These are phyloP conservation scores for Microcebus ravelobensis DNA, from an alignment of 2,113 vertebrate species.

Conservation along the genomic window DNA sequence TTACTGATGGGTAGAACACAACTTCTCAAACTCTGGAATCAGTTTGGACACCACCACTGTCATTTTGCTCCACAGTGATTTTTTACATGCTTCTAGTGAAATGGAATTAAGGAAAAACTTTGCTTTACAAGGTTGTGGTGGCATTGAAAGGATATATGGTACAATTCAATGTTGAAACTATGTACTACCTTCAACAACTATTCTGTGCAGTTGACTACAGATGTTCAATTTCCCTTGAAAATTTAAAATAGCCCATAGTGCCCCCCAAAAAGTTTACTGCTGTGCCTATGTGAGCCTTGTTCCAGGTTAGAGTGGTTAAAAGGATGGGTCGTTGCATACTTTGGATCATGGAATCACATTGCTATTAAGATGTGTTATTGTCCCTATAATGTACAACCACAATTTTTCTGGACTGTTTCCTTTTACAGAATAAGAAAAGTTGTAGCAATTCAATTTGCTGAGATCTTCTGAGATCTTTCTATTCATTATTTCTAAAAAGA, in stretches of 20 bases:
- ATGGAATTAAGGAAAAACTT: not conserved
- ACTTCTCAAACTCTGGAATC: not conserved
- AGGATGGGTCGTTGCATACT: not conserved
- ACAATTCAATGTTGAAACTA: not conserved
- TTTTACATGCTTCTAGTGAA: not conserved
- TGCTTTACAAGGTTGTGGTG: not conserved
- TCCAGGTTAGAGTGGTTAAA: not conserved
- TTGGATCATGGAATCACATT: not conserved
- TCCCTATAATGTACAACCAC: not conserved
- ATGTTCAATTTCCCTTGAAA: not conserved
- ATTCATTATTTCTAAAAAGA: not conserved
- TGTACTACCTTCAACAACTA: not conserved
- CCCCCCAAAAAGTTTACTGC: not conserved
- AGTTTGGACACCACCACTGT: rapidly evolving
- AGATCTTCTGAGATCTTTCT: not conserved
- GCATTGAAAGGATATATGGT: not conserved
- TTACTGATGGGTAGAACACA: not conserved
- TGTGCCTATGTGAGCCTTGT: rapidly evolving
- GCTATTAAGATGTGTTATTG: not conserved
- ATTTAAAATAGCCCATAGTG: not conserved
- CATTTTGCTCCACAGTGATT: not conserved
- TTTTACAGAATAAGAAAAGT: not conserved
- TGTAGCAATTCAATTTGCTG: not conserved
- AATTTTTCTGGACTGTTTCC: not conserved
- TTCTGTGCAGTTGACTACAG: not conserved